Percentiles rank a stretch among this genome's conserved stretches.
phyloP scores from a whole-genome alignment of 92 coral and sea anemone species.

The Metridium senile region DNA sequence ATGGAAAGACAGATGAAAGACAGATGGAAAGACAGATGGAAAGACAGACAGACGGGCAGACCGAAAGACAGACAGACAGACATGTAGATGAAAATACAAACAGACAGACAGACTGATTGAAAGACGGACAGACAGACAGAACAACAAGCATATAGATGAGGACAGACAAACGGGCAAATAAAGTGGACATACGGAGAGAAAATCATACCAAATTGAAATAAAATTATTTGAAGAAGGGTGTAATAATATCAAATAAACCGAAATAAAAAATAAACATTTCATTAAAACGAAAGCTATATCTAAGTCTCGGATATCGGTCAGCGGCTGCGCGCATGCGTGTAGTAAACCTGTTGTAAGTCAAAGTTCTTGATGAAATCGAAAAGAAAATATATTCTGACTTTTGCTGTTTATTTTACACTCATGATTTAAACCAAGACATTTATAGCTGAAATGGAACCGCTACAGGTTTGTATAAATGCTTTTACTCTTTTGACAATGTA shows the following conservation, averaged over 20 bases:
- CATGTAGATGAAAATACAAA: not conserved
- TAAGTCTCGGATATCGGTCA: not conserved
- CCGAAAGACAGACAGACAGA: not conserved
- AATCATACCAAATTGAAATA: too few relatives aligned
- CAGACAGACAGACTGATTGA: not conserved
- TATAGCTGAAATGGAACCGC: not conserved
- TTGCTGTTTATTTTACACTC: slow-evolving; percentile 6
- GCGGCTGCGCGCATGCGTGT: not conserved
- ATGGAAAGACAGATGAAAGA: not conserved
- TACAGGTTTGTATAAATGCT: not conserved
- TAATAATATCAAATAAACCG: too few relatives aligned
- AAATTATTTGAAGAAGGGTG: too few relatives aligned
- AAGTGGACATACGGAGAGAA: too few relatives aligned
- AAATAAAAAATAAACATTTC: too few relatives aligned
- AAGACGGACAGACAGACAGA: not conserved
- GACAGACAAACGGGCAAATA: not conserved
- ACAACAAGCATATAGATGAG: not conserved
- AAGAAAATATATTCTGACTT: slow-evolving; percentile 24
- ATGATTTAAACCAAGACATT: slow-evolving; percentile 1
- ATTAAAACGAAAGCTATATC: not conserved
- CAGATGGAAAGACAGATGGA: too few relatives aligned
- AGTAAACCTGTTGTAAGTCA: not conserved
- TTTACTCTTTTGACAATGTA: not conserved
- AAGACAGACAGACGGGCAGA: too few relatives aligned
- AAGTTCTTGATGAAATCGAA: slow-evolving; percentile 15